A percentile compares a stretch with the other conserved stretches of the same genome.
Evolutionary conservation across 2,888 invertebrate species (phyloP).

Genomic region (Choreutis nemorana): DNA sequence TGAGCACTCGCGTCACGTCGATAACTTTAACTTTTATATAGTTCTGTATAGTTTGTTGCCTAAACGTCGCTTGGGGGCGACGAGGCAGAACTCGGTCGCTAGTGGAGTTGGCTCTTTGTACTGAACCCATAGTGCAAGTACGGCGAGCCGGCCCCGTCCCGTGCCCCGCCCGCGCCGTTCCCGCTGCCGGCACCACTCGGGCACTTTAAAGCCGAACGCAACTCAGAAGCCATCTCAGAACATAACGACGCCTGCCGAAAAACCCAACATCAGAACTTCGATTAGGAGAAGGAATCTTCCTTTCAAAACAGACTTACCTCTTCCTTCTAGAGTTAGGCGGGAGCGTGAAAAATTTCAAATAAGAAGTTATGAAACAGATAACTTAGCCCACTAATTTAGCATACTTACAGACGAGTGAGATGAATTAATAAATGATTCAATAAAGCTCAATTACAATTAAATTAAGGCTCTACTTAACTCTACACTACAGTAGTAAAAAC

Average conservation of each 20-base stretch:
- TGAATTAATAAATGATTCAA: not conserved
- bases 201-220: slow-evolving; percentile 74
- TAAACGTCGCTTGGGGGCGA: slow-evolving; percentile 57
- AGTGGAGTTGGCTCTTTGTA: slow-evolving; percentile 59
- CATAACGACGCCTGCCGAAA: slow-evolving; percentile 72
- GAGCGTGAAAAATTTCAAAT: not conserved
- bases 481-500: too few relatives aligned
- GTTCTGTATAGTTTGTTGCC: slow-evolving; percentile 19
- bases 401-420: too few relatives aligned
- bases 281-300: not conserved
- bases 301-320: slow-evolving; percentile 36
- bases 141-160: slow-evolving; percentile 67
- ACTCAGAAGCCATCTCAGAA: slow-evolving; percentile 77
- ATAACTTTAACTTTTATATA: too few relatives aligned
- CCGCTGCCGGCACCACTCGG: slow-evolving; percentile 59
- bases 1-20: not conserved
- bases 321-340: slow-evolving; percentile 36
- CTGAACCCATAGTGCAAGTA: slow-evolving; percentile 72
- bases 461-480: not conserved
- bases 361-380: too few relatives aligned
- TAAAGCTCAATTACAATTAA: not conserved
- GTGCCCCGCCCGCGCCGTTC: slow-evolving; percentile 31
- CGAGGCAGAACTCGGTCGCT: slow-evolving; percentile 49
- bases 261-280: not conserved
- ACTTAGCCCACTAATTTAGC: too few relatives aligned